phyloP scores from a whole-genome alignment of 1,140 invertebrate species.

The Drosophila kanapiae region DNA sequence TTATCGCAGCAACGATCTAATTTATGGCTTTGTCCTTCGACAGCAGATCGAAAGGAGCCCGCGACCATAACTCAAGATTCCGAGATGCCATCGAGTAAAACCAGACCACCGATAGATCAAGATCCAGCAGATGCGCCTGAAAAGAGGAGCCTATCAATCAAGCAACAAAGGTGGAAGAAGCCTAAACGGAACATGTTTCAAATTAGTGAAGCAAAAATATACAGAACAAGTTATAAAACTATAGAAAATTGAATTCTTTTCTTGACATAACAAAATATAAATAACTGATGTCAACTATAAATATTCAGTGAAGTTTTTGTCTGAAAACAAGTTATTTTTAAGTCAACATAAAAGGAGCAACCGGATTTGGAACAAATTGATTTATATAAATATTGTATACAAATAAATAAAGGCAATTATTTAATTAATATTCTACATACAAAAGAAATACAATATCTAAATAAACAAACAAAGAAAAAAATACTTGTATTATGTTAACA shows the following conservation, averaged over 20 bases:
- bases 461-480: neutral
- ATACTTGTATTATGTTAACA: neutral
- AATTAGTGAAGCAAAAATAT: neutral
- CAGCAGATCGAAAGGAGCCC: slow-evolving; percentile 29
- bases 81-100: slow-evolving; percentile 27
- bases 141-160: slow-evolving; percentile 7
- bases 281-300: neutral
- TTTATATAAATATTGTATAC: neutral
- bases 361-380: neutral
- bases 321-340: neutral
- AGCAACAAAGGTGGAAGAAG: slow-evolving; percentile 3
- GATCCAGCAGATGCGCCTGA: slow-evolving; percentile 10
- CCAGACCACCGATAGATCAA: slow-evolving; percentile 30
- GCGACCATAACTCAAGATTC: slow-evolving; percentile 65
- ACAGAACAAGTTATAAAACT: neutral
- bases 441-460: neutral
- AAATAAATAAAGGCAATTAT: neutral
- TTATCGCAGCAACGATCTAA: slow-evolving; percentile 54
- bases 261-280: neutral
- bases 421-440: neutral
- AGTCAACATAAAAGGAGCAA: neutral
- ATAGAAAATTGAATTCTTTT: no score
- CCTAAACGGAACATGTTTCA: neutral
- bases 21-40: slow-evolving; percentile 55
- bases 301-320: neutral